These are phyloP conservation scores for Mormoops blainvillei DNA, from an alignment of 2,113 vertebrate genomes.

Conservation along the genomic window DNA sequence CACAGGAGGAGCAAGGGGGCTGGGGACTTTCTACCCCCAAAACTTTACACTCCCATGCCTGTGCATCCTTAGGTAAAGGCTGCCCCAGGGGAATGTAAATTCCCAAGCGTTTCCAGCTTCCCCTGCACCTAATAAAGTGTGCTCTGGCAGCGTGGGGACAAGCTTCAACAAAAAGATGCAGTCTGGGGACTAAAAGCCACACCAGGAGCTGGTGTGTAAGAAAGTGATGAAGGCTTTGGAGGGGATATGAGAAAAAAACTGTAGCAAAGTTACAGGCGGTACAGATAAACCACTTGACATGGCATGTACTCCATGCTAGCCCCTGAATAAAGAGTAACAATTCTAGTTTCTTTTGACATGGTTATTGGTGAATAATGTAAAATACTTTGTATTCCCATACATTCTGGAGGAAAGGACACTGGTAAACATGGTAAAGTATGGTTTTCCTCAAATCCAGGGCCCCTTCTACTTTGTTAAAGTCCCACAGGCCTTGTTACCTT, in stretches of 20 bases:
- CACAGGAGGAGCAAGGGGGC: neutral
- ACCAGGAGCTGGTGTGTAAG: neutral
- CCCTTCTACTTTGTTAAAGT: neutral
- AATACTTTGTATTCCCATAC: neutral
- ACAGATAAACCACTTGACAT: neutral
- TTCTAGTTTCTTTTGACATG: neutral
- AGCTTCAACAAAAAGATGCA: neutral
- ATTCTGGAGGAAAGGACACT: neutral
- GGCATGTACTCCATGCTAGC: neutral
- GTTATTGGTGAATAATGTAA: neutral
- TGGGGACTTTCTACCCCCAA: neutral
- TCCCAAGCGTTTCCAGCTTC: neutral
- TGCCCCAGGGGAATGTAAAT: neutral
- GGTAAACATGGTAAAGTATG: neutral
- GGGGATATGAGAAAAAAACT: neutral
- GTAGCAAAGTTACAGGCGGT: no score
- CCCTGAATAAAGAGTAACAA: neutral
- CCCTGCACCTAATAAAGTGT: neutral
- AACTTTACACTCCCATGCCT: neutral
- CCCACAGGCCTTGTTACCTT: neutral
- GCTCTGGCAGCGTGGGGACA: neutral
- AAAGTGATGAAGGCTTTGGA: neutral
- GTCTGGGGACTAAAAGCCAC: neutral
- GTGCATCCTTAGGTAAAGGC: neutral
- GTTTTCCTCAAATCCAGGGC: neutral